Conservation (phyloP, 1,140 invertebrate genomes). For the Agraylea sexmaculata region DNA sequence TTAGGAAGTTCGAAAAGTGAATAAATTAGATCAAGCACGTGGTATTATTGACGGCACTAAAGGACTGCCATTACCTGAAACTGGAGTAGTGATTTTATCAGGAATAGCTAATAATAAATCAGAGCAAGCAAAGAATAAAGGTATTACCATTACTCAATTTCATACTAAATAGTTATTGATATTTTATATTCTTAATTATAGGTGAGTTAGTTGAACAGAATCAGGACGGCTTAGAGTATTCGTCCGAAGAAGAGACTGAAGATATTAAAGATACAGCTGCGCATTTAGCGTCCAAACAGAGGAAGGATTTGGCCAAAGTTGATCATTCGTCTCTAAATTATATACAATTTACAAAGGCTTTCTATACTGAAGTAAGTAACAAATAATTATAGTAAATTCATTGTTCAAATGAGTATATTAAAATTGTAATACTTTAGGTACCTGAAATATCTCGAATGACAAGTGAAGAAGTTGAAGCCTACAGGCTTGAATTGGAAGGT, state of each 20-base stretch:
- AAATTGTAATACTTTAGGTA: slow-evolving; percentile 29
- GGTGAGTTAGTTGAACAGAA: slow-evolving; percentile 96
- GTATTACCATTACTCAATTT: slow-evolving; percentile 20
- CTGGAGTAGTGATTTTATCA: slow-evolving; percentile 69
- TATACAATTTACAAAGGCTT: slow-evolving; percentile 84
- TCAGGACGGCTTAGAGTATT: slow-evolving; percentile 94
- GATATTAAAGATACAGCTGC: slow-evolving; percentile 86
- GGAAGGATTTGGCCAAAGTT: slow-evolving; percentile 81
- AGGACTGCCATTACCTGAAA: slow-evolving; percentile 29
- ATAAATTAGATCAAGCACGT: slow-evolving; percentile 52
- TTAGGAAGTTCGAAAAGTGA: slow-evolving; percentile 84
- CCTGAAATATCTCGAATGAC: slow-evolving; percentile 80
- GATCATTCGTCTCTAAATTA: slow-evolving; percentile 79
- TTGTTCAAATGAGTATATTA: not conserved
- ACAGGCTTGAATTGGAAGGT: slow-evolving; percentile 75
- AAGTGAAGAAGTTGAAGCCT: slow-evolving; percentile 72
- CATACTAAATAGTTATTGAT: no score
- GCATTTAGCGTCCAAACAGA: slow-evolving; percentile 77
- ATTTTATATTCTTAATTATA: no score
- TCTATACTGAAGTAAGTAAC: slow-evolving; percentile 80
- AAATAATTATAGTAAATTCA: not conserved
- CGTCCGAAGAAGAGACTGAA: slow-evolving; percentile 91
- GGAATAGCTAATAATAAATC: slow-evolving; percentile 81
- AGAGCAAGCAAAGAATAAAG: slow-evolving; percentile 59
- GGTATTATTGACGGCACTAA: slow-evolving; percentile 37